Evolutionary conservation across 2,888 invertebrate species (phyloP).

Genomic region (Lamellibrachia columna): DNA sequence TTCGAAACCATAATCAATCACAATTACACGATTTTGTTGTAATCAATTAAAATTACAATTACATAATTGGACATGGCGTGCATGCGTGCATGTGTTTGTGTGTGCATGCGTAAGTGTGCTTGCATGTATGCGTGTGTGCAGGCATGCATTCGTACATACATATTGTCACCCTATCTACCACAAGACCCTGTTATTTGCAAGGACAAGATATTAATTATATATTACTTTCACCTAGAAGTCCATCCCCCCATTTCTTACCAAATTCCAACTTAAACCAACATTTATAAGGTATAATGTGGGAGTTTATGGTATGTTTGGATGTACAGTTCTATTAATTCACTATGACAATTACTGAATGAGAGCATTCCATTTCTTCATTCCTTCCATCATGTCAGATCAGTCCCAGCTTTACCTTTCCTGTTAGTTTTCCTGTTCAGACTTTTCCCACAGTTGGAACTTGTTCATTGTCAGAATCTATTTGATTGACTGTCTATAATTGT

Average conservation of each 20-base stretch:
- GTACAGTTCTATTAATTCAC: neutral
- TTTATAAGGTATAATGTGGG: neutral
- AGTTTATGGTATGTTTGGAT: neutral
- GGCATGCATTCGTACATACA: too few species aligned
- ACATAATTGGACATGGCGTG: too few species aligned
- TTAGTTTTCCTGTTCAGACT: too few species aligned
- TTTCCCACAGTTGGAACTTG: neutral
- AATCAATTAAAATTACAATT: too few species aligned
- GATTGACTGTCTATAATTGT: neutral
- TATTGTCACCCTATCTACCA: too few species aligned
- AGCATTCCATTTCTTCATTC: neutral
- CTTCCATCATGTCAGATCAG: neutral
- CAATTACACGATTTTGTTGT: too few species aligned
- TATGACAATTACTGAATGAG: neutral
- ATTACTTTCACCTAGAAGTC: neutral
- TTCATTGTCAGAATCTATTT: neutral
- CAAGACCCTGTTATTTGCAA: neutral
- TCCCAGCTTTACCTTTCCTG: neutral
- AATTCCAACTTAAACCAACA: neutral
- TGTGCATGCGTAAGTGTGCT: too few species aligned
- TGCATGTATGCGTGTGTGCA: too few species aligned
- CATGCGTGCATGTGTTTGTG: too few species aligned
- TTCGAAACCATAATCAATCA: too few species aligned
- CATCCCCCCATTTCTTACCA: neutral
- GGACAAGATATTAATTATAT: neutral